Evolutionary conservation across 2,888 invertebrate species (phyloP).

Genomic region (Chaetoderma sp.): DNA sequence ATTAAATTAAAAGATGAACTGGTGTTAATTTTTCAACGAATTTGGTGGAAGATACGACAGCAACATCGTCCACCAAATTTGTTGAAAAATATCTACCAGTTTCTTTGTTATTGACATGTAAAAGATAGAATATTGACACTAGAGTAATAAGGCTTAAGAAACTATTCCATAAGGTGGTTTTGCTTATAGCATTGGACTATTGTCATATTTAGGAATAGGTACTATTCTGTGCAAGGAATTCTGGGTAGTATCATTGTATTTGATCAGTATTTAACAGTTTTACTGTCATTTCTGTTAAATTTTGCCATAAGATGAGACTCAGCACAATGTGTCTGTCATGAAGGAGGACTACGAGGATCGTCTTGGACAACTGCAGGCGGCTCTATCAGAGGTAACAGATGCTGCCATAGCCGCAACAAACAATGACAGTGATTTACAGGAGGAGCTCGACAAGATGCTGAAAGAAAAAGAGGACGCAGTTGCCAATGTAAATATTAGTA

Average conservation of each 20-base stretch:
- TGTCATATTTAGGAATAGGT: no score
- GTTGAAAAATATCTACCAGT: no score
- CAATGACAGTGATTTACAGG: slow-evolving; percentile 46
- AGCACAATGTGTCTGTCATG: slow-evolving; percentile 29
- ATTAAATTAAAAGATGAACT: no score
- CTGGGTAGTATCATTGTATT: background rate
- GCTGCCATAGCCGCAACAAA: slow-evolving; percentile 14
- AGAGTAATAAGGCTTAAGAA: no score
- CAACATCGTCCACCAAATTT: no score
- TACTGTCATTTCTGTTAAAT: background rate
- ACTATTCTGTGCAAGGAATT: no score
- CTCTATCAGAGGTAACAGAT: slow-evolving; percentile 29
- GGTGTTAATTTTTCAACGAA: no score
- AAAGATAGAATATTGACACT: no score
- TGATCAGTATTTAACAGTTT: background rate
- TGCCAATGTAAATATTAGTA: slow-evolving; percentile 47
- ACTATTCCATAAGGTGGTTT: no score
- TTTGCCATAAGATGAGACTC: slow-evolving; percentile 36
- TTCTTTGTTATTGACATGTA: no score
- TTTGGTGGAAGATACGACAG: no score
- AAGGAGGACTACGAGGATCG: slow-evolving; percentile 46
- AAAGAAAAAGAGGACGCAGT: slow-evolving; percentile 55
- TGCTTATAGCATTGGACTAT: no score
- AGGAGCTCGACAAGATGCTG: slow-evolving; percentile 53
- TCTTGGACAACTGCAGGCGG: slow-evolving; percentile 46